These are phyloP conservation scores for Esox niger DNA, from an alignment of 2,113 vertebrate species.

Conservation along the genomic window DNA sequence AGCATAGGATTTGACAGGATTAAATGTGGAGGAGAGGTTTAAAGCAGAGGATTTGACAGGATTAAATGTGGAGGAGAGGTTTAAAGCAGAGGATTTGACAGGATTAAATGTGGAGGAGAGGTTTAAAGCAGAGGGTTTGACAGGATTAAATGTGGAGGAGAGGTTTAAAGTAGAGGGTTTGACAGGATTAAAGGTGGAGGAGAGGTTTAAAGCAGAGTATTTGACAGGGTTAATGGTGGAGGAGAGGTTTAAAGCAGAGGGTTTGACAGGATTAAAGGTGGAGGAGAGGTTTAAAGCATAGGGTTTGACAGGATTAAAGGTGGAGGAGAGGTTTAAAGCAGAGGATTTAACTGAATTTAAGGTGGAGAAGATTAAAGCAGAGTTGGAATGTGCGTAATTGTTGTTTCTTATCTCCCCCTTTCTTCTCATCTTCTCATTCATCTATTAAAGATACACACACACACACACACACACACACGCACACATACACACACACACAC, in stretches of 20 bases:
- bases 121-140: not conserved
- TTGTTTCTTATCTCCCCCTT: conserved; percentile 36
- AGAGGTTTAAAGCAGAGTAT: not conserved
- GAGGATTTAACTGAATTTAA: not conserved
- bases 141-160: not conserved
- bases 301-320: not conserved
- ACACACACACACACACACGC: conserved; percentile 36
- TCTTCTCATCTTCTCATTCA: conserved; percentile 6
- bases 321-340: not conserved
- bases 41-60: not conserved
- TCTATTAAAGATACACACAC: conserved; percentile 42
- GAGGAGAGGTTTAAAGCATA: not conserved
- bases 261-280: not conserved
- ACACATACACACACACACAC: conserved; percentile 28
- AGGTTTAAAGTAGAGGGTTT: not conserved
- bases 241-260: not conserved
- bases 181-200: not conserved
- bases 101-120: not conserved
- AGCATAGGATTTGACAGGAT: not conserved
- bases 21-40: not conserved
- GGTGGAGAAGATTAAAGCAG: not conserved
- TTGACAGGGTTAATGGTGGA: not conserved
- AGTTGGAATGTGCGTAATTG: conserved; percentile 29
- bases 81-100: not conserved
- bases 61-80: not conserved